These are phyloP conservation scores for Graphium colonna DNA, from an alignment of 2,888 invertebrate genomes.

Conservation along the genomic window DNA sequence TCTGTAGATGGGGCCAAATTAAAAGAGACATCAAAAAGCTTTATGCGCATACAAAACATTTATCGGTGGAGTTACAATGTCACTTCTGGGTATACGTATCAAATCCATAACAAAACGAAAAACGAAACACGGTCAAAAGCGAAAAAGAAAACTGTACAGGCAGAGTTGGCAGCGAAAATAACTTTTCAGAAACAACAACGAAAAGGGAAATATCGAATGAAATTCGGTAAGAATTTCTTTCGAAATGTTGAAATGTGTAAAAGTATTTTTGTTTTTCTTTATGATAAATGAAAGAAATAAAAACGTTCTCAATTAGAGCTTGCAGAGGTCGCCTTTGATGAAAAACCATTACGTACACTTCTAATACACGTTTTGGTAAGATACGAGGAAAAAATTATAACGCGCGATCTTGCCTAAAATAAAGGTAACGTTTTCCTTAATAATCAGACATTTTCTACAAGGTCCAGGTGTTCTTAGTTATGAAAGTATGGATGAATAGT, in stretches of 20 bases:
- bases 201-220: not conserved
- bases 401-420: no score
- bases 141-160: not conserved
- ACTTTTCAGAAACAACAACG: not conserved
- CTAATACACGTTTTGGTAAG: no score
- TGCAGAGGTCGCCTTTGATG: not conserved
- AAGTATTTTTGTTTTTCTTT: not conserved
- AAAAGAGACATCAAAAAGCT: not conserved
- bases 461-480: no score
- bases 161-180: not conserved
- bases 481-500: no score
- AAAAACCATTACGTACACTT: no score
- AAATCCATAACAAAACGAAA: not conserved
- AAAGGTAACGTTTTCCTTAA: no score
- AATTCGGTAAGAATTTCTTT: not conserved
- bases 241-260: not conserved
- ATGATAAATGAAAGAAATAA: not conserved
- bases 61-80: not conserved
- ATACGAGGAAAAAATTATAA: no score
- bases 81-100: not conserved
- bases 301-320: no score
- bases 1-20: no score
- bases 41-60: not conserved
- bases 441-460: no score
- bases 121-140: not conserved